These are phyloP conservation scores for Pagrus major DNA, from an alignment of 2,113 vertebrate genomes.

Conservation along the genomic window DNA sequence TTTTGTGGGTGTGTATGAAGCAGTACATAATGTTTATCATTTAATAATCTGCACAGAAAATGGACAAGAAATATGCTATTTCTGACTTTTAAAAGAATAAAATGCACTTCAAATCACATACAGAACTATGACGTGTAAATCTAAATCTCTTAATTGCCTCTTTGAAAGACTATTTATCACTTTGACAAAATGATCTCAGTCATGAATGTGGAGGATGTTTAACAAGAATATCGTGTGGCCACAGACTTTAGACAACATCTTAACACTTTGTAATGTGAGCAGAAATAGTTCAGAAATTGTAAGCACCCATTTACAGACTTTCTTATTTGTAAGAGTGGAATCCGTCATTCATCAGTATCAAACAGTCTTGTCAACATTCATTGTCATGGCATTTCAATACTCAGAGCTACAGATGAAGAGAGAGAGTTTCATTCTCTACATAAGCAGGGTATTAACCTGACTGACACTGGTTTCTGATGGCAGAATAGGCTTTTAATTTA, in stretches of 20 bases:
- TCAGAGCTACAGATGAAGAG: conserved; percentile 6
- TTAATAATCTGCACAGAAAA: background rate
- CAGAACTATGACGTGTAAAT: background rate
- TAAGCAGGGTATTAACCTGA: conserved; percentile 55
- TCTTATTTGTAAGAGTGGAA: conserved; percentile 5
- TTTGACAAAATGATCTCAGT: conserved; percentile 4
- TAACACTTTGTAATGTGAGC: background rate
- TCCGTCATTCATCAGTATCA: conserved; percentile 11
- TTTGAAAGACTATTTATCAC: background rate
- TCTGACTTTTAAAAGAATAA: background rate
- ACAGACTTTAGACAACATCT: background rate
- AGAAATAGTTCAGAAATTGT: background rate
- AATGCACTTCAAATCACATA: background rate
- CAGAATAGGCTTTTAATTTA: conserved; percentile 79
- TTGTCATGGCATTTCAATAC: background rate
- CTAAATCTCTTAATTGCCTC: background rate
- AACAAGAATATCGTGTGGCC: background rate
- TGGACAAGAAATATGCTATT: background rate
- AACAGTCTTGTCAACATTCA: background rate
- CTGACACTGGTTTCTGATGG: conserved; percentile 59
- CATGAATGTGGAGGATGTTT: background rate
- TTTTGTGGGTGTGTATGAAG: background rate
- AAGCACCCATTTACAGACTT: background rate
- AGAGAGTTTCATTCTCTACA: no score
- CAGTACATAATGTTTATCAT: background rate